These are phyloP conservation scores for Brachionus paranguensis DNA, from an alignment of 1,140 invertebrate genomes.

Conservation along the genomic window DNA sequence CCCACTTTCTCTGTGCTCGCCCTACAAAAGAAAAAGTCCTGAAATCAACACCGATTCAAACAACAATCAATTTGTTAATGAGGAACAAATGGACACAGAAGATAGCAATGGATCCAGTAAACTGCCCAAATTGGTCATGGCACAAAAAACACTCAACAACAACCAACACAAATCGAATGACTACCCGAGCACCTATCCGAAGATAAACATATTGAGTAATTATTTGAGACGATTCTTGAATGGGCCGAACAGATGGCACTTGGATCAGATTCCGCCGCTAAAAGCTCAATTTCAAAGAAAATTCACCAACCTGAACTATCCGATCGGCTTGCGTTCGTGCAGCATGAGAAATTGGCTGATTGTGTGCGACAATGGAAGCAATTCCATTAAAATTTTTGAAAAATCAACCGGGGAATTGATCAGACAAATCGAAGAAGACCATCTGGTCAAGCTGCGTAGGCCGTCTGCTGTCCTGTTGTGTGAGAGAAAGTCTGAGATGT, in stretches of 20 bases:
- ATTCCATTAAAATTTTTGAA: constrained; percentile 36
- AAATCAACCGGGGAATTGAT: neutral
- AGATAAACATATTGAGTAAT: neutral
- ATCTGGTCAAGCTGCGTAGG: neutral
- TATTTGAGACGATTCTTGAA: neutral
- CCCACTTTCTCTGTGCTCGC: neutral
- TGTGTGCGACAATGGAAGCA: constrained; percentile 15
- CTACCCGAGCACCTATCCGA: neutral
- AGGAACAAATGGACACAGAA: neutral
- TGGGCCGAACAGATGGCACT: neutral
- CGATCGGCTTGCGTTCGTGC: constrained; percentile 3
- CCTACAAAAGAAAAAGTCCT: neutral
- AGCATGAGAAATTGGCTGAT: constrained; percentile 30
- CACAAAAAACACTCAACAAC: neutral
- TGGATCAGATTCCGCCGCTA: neutral
- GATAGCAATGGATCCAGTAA: neutral
- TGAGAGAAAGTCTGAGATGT: neutral
- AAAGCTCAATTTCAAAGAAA: constrained; percentile 32
- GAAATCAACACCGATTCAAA: neutral
- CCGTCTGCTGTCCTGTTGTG: neutral
- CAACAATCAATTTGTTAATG: neutral
- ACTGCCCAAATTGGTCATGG: neutral
- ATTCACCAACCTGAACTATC: neutral
- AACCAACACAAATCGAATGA: neutral
- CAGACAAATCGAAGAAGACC: neutral